phyloP scores from a whole-genome alignment of 2,888 invertebrate genomes.

The Apamea anceps region DNA sequence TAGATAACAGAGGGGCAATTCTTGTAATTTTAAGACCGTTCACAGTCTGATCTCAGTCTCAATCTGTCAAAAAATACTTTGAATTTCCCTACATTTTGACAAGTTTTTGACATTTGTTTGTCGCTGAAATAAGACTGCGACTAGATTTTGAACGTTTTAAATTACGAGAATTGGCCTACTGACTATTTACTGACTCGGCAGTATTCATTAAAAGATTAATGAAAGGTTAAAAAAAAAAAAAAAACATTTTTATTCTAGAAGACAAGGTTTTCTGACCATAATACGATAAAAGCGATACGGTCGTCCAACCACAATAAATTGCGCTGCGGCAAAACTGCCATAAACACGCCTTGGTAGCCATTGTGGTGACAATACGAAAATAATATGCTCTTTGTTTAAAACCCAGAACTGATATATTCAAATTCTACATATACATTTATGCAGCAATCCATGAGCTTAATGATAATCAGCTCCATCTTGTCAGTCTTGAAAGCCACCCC shows the following conservation, averaged over 20 bases:
- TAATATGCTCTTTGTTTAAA: constrained; percentile 9
- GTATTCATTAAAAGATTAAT: neutral
- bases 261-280: neutral
- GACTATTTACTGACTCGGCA: neutral
- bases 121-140: no score
- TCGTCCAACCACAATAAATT: constrained; percentile 41
- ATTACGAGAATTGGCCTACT: no score
- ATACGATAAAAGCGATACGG: constrained; percentile 10
- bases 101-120: no score
- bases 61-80: no score
- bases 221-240: neutral
- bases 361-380: constrained; percentile 24
- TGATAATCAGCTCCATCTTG: no score
- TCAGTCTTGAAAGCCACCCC: no score
- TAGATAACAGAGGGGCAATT: neutral
- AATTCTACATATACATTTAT: neutral
- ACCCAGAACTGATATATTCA: neutral
- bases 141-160: no score
- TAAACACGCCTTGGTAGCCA: constrained; percentile 21
- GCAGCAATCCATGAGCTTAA: neutral
- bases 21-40: no score
- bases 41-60: no score
- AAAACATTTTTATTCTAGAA: neutral
- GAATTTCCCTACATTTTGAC: no score
- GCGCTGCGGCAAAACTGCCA: constrained; percentile 37